Conservation (phyloP, 2,797 vertebrate species). For the Mycteria americana region DNA sequence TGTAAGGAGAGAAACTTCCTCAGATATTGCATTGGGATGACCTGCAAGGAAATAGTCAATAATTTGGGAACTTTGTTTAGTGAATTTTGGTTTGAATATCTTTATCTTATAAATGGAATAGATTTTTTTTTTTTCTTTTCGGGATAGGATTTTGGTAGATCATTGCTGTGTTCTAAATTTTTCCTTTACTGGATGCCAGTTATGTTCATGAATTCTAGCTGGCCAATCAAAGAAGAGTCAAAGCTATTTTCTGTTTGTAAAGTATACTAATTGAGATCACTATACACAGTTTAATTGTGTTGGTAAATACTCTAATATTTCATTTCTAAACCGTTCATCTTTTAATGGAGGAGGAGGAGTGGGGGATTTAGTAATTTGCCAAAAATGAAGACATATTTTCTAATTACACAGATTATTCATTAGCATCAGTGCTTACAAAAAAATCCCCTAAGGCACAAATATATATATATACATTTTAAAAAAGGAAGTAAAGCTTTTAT, state of each 20-base stretch:
- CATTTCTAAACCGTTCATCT: not conserved
- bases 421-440: not conserved
- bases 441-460: not conserved
- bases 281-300: not conserved
- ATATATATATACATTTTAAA: not conserved
- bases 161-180: not conserved
- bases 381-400: slow-evolving; percentile 26
- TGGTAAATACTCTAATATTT: slow-evolving; percentile 21
- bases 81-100: not conserved
- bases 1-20: not conserved
- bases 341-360: not conserved
- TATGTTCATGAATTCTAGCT: slow-evolving; percentile 4
- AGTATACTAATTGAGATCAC: not conserved
- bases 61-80: not conserved
- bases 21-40: not conserved
- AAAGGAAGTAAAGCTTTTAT: slow-evolving; percentile 11
- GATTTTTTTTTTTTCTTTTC: not conserved
- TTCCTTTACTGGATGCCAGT: not conserved
- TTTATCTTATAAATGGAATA: not conserved
- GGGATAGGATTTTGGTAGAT: not conserved
- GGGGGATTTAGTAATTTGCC: slow-evolving; percentile 23
- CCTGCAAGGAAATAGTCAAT: not conserved
- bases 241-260: not conserved
- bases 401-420: slow-evolving; percentile 28
- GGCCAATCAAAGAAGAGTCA: not conserved